Conservation (phyloP, 2,113 vertebrate species). For the Sorex fumeus region DNA sequence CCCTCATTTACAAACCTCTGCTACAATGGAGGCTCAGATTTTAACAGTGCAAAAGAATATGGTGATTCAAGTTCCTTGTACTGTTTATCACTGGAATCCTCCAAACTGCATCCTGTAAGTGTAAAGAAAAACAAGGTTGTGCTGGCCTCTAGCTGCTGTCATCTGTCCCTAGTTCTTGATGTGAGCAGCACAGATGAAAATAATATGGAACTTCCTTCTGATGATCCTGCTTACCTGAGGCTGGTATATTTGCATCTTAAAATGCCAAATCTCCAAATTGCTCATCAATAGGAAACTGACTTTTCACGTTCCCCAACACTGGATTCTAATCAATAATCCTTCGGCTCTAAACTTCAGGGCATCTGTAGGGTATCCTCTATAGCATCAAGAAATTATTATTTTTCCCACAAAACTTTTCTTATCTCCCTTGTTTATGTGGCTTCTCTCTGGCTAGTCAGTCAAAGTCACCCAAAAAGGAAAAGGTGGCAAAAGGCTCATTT, state of each 20-base stretch:
- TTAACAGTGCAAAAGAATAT: neutral
- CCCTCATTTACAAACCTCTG: neutral
- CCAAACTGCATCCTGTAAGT: neutral
- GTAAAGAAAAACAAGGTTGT: neutral
- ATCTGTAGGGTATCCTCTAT: neutral
- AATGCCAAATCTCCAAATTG: neutral
- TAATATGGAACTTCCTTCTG: neutral
- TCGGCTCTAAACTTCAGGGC: neutral
- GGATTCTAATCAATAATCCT: neutral
- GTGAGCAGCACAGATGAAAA: neutral
- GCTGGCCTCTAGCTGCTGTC: neutral
- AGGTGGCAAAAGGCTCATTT: neutral
- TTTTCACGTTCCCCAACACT: neutral
- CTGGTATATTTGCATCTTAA: neutral
- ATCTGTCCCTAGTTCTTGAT: neutral
- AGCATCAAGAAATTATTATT: neutral
- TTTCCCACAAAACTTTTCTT: neutral
- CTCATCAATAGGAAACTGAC: neutral
- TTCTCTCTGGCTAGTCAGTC: neutral
- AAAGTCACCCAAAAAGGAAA: neutral
- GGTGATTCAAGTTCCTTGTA: neutral
- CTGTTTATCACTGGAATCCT: too few species aligned
- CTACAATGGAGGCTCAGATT: conserved; percentile 17
- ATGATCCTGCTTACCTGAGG: neutral
- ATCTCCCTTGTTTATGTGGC: neutral